Evolutionary conservation across 2,113 vertebrate genomes (phyloP), one percentile per base, ranked within the genome.

Genomic region (Entelurus aequoreus): DNA sequence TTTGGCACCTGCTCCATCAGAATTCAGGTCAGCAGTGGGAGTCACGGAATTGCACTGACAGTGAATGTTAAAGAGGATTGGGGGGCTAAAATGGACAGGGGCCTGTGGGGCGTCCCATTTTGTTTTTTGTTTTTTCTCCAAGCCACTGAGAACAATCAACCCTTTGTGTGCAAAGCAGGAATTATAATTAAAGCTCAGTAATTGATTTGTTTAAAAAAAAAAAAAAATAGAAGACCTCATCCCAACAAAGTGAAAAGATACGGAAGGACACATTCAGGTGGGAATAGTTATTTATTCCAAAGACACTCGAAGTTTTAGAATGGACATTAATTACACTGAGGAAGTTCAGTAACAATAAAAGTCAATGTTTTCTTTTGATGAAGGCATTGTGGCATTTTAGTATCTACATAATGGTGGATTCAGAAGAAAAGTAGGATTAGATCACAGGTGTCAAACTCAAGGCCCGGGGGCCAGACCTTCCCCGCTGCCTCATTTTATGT

Each of bases 11-110:
- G 71, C 78, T 77, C 35, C 36, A 49, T 71, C 21, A 71, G 74
- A 85, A 88, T 85, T 81, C 76, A 83, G 87, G 87, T 86, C 86
- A 86, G 71, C 68, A 61, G 64, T 67, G 76, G 75, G 72, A 86
- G 83, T 84, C 86, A 80, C 69, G 47, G 38, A 75, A 80, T 71
- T 63, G 69, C 75, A 69, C 75, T n/a, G 28, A 35, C 65, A 66
- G 60, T 59, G 76, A 80, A 77, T 75, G 78, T 66, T 75, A 79
- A 81, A 59, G 38, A 42, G 40, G 40, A 42, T 42, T 2, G 40
- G 40, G 40, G 8, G 54, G 54, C n/a, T 12, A 57, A 44, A 57
- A 46, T 12, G 42, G 5, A 3, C 42, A 72, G 48, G 48, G 49
- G 42, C 28, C 6, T 40, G 10, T 9, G 42, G 4, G 35, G 13